phyloP scores from a whole-genome alignment of 2,888 invertebrate species.

The Sphaerophoria taeniata region DNA sequence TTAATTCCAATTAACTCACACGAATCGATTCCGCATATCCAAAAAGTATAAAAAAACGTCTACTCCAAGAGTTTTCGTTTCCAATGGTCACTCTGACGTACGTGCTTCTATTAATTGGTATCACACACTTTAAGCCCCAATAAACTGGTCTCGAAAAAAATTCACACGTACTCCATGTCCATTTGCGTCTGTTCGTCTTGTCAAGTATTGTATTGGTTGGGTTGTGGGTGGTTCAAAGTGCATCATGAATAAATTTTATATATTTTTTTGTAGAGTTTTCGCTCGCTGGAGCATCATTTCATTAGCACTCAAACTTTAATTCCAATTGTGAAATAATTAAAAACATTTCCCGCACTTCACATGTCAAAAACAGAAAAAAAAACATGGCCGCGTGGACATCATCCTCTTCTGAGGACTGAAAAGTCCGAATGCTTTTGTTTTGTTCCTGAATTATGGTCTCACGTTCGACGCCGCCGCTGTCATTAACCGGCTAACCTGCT shows the following conservation, averaged over 20 bases:
- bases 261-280: background rate
- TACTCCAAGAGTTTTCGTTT: slow-evolving; percentile 29
- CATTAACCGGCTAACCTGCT: slow-evolving; percentile 53
- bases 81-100: slow-evolving; percentile 40
- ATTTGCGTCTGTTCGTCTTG: background rate
- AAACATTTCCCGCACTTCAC: slow-evolving; percentile 56
- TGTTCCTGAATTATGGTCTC: background rate
- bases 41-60: background rate
- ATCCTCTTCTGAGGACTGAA: slow-evolving; percentile 23
- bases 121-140: slow-evolving; percentile 64
- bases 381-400: background rate
- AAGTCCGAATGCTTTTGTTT: slow-evolving; percentile 39
- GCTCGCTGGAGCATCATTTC: slow-evolving; percentile 58
- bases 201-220: background rate
- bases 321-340: slow-evolving; percentile 73
- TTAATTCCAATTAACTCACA: slow-evolving; percentile 66
- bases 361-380: background rate
- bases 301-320: slow-evolving; percentile 67
- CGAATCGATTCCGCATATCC: slow-evolving; percentile 28
- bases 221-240: slow-evolving; percentile 30
- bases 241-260: slow-evolving; percentile 59
- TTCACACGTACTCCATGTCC: background rate
- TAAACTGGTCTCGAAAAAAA: slow-evolving; percentile 20
- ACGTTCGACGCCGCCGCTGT: slow-evolving; percentile 36
- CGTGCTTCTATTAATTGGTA: slow-evolving; percentile 69